Evolutionary conservation across 2,888 invertebrate species (phyloP), one percentile per base, ranked within the genome.

Genomic region (Dicyrtomina minuta): DNA sequence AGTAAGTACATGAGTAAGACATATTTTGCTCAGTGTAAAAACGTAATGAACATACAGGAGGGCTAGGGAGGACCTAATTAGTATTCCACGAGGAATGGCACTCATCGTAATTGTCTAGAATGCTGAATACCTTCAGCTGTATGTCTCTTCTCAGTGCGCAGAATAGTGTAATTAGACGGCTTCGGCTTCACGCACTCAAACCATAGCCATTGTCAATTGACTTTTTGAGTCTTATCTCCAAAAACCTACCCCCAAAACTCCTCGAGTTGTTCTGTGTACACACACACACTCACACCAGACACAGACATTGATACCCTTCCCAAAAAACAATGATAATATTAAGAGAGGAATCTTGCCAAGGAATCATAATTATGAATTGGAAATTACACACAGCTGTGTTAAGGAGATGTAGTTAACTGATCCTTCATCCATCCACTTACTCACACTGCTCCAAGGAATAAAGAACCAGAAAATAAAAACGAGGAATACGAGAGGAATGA

Each of bases 11-110:
- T 20, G 60, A 62, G n/a, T 13, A n/a, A 41, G 10, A 65, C 20
- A 66, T 41, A 66, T 56, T 15, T 13, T 41, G 33, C 33, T 5
- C 33, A 33, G 33, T 33, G 8, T 33, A 33, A 3, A 33, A 5
- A 33, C 33, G n/a, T n/a, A n/a, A n/a, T n/a, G n/a, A n/a, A 33
- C 33, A 33, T 8, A 33, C 33, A 33, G 4, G 8, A 33, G 33
- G 33, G 33, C 26, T 33, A 55, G 55, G 39, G 56, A 62, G 46
- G 58, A 68, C 56, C 68, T 61, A 68, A 71, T 71, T 71, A 67
- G 71, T 71, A 71, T 71, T 71, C 71, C 67, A 64, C 17, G 51
- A 39, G 33, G 71, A 71, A 71, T 68, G 67, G 71, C 67, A 71
- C 71, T 61, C 46, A 61, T 71, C 67, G 49, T 64, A 66, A 53